Percentiles rank a stretch among this genome's conserved stretches.
Evolutionary conservation across 2,888 invertebrate species (phyloP).

Genomic region (Orthosia cruda): DNA sequence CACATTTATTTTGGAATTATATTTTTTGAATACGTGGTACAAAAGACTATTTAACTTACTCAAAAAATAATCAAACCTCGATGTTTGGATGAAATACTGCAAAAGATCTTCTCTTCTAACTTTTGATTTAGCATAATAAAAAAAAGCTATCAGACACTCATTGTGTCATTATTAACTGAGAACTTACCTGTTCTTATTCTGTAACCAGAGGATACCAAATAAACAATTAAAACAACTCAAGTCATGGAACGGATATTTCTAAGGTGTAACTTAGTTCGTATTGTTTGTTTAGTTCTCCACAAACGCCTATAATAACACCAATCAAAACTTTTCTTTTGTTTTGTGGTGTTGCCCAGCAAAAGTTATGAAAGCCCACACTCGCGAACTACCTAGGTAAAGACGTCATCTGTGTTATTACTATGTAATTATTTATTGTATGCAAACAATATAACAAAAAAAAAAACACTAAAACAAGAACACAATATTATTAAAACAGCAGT

Average conservation of each 20-base stretch:
- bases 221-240: neutral
- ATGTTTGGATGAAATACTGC: neutral
- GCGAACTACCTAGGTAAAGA: neutral
- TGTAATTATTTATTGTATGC: too few species aligned
- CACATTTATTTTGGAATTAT: too few species aligned
- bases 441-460: too few species aligned
- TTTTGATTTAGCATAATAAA: neutral
- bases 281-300: slow-evolving; percentile 29
- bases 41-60: too few species aligned
- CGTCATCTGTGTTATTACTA: neutral
- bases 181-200: neutral
- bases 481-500: neutral
- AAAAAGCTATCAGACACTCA: too few species aligned
- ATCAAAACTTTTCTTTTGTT: slow-evolving; percentile 45
- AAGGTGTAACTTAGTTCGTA: neutral
- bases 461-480: too few species aligned
- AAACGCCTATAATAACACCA: slow-evolving; percentile 11
- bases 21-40: too few species aligned
- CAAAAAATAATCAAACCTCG: too few species aligned
- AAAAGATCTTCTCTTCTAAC: neutral
- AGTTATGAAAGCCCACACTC: slow-evolving; percentile 27
- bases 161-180: too few species aligned
- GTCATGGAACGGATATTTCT: too few species aligned
- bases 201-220: neutral
- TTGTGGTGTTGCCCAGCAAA: slow-evolving; percentile 14